Evolutionary conservation across 2,113 vertebrate species (phyloP).

Genomic region (Cyprinus carpio): DNA sequence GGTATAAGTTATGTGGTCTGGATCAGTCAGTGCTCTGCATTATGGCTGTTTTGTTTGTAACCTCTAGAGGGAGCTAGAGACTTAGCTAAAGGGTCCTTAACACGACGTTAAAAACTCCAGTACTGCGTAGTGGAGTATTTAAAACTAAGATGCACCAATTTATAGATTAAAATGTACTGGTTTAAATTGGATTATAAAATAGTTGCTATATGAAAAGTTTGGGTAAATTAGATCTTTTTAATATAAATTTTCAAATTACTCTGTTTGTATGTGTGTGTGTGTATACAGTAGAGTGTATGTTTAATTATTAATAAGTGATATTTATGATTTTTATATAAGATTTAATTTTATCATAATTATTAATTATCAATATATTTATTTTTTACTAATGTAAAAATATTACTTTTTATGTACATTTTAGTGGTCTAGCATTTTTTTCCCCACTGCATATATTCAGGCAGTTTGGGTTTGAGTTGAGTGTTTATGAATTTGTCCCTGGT

Average conservation of each 20-base stretch:
- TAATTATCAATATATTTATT: background rate
- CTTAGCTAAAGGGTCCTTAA: conserved; percentile 34
- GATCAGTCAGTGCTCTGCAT: background rate
- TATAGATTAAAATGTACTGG: background rate
- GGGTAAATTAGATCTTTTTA: background rate
- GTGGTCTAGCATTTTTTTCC: background rate
- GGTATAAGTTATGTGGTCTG: conserved; percentile 21
- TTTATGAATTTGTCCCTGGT: background rate
- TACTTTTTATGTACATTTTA: no score
- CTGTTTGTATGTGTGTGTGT: background rate
- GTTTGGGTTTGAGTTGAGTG: background rate
- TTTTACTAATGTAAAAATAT: no score
- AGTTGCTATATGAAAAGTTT: background rate
- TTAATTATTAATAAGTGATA: background rate
- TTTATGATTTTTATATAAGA: background rate
- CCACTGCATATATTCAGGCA: background rate
- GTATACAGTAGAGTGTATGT: background rate
- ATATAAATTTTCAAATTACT: background rate
- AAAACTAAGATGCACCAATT: background rate
- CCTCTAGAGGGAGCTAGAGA: conserved; percentile 57
- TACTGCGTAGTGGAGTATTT: background rate
- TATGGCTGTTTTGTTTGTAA: conserved; percentile 7
- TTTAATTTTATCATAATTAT: background rate
- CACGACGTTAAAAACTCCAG: background rate
- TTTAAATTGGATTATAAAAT: background rate